phyloP scores from a whole-genome alignment of 2,888 invertebrate species.

The Epsilonema sp. region DNA sequence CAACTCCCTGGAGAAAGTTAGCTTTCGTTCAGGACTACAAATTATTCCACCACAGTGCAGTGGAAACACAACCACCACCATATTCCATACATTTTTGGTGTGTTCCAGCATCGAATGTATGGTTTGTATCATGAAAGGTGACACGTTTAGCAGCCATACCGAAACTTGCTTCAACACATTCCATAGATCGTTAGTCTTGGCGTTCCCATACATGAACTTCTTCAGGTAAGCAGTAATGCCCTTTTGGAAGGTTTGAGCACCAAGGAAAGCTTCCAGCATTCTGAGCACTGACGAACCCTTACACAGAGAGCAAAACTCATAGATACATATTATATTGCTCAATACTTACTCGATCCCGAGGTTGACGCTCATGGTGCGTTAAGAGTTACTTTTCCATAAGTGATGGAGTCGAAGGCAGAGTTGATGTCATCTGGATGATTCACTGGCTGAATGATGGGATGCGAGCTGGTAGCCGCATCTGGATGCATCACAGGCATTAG shows the following conservation, averaged over 20 bases:
- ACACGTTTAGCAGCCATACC: too few relatives aligned
- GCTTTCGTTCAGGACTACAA: too few relatives aligned
- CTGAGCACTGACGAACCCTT: slow-evolving; percentile 66
- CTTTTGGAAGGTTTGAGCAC: slow-evolving; percentile 24
- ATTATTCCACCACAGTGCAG: too few relatives aligned
- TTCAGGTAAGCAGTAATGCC: slow-evolving; percentile 55
- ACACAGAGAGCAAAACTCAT: too few relatives aligned
- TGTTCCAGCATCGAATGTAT: too few relatives aligned
- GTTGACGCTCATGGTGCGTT: too few relatives aligned
- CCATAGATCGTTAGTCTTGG: slow-evolving; percentile 57
- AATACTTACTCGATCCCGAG: too few relatives aligned
- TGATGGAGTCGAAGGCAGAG: slow-evolving; percentile 69
- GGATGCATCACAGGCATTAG: slow-evolving; percentile 50
- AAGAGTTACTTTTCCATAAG: slow-evolving; percentile 76
- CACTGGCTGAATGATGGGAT: slow-evolving; percentile 69
- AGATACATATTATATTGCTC: too few relatives aligned
- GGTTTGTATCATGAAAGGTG: too few relatives aligned
- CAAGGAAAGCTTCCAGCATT: slow-evolving; percentile 66
- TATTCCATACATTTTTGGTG: too few relatives aligned
- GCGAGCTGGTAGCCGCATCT: slow-evolving; percentile 61
- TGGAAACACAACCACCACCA: too few relatives aligned
- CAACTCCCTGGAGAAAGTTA: neutral
- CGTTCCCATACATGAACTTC: slow-evolving; percentile 48
- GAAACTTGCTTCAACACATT: too few relatives aligned
- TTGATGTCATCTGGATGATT: slow-evolving; percentile 69